A percentile compares a stretch with the other conserved stretches of the same genome.
phyloP scores from a whole-genome alignment of 2,888 invertebrate species.

The Esperia sulphurella region DNA sequence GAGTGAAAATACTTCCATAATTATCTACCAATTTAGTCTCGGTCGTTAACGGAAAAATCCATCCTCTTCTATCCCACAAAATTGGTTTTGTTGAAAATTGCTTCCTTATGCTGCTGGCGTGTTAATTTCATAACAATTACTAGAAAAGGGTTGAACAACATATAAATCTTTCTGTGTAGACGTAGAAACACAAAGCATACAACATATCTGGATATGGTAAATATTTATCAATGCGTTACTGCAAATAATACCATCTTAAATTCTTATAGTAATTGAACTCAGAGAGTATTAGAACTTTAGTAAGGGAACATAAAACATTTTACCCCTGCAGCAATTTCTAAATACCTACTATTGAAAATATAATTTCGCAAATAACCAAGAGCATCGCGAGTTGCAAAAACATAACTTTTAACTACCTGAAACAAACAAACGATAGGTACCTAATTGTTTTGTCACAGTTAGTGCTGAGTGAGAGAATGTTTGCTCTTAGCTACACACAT shows the following conservation, averaged over 20 bases:
- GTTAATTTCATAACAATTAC: neutral
- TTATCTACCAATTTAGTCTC: conserved; percentile 30
- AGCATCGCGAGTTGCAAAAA: conserved; percentile 22
- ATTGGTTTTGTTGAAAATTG: conserved; percentile 54
- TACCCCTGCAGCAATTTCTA: neutral
- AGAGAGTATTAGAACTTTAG: no score
- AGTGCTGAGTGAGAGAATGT: conserved; percentile 22
- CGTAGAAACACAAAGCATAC: no score
- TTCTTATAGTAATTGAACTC: no score
- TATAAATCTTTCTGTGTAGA: neutral
- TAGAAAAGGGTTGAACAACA: neutral
- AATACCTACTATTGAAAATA: neutral
- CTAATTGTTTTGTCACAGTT: conserved; percentile 26
- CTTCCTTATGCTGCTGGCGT: conserved; percentile 30
- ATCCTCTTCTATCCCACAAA: conserved; percentile 50
- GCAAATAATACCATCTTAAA: no score
- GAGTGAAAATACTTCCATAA: conserved; percentile 17
- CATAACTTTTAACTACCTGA: conserved; percentile 27
- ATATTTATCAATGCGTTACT: neutral
- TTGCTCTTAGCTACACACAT: conserved; percentile 35
- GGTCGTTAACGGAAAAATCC: conserved; percentile 49
- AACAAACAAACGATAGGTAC: conserved; percentile 33
- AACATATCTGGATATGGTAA: neutral
- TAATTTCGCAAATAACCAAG: conserved; percentile 8
- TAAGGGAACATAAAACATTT: no score